Evolutionary conservation across 2,113 vertebrate species (phyloP).

Genomic region (Copsychus sechellarum): DNA sequence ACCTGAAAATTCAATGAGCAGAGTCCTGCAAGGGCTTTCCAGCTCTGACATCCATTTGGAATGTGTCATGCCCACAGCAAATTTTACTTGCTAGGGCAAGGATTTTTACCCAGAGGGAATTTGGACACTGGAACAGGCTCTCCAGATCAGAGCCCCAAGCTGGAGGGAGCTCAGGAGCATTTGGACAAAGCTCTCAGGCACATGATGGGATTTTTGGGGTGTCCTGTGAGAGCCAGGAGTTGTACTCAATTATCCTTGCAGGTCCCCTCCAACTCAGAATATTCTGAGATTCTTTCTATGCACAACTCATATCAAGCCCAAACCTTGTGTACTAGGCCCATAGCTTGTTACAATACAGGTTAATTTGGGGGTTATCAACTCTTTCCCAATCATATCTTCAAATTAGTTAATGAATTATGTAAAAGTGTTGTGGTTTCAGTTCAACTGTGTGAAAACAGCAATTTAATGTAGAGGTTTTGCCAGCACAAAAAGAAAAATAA

Average conservation of each 20-base stretch:
- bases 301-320: neutral
- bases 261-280: neutral
- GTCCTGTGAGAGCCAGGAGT: neutral
- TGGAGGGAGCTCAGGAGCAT: neutral
- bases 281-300: neutral
- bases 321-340: neutral
- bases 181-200: neutral
- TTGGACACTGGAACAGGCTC: neutral
- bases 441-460: too few species aligned
- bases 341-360: neutral
- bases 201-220: neutral
- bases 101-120: neutral
- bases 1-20: neutral
- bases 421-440: neutral
- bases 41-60: neutral
- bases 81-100: neutral
- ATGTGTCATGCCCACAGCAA: neutral
- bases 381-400: neutral
- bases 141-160: neutral
- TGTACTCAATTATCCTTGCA: neutral
- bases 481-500: neutral
- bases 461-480: too few species aligned
- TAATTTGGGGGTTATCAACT: neutral
- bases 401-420: neutral
- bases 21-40: neutral